Base-by-base conservation (phyloP, 2,888 invertebrate species). In the Philereme transversata region DNA sequence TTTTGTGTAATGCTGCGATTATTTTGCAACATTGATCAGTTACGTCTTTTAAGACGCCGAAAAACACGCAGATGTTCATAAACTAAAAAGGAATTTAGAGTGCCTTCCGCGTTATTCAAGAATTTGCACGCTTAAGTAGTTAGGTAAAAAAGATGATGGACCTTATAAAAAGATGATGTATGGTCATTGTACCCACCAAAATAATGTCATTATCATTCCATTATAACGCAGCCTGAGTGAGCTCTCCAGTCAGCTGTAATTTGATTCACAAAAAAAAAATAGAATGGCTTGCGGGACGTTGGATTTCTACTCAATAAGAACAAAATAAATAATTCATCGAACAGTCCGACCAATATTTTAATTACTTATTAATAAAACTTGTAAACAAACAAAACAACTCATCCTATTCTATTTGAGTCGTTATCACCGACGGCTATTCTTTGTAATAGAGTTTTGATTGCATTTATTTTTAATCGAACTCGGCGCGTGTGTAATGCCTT, bases 171-270 rank as follows among this genome's bases (percentile, higher is more conserved):
- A 57, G 53, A 53, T 57, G 62, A 57, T 57, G 22, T 55, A 62
- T 62, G 51, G 44, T 34, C 44, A 46, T 54, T 58, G 47, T 51
- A 5, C 50, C 46, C 51, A 40, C 55, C 48, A 35, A 62, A 62
- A 59, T 62, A 62, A 62, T 56, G 54, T 51, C 55, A 62, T 62
- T 62, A 62, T 52, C 48, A n/a, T 40, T 56, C n/a, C 58, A 59
- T 58, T 58, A 51, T 34, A 33, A 11, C 33, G 10, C 33, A 35
- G 40, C 55, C 43, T 33, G 35, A 57, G 51, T 55, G 51, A 55
- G 56, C 33, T 57, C 53, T 44, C 51, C 45, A 38, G 50, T 59
- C 41, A 45, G 45, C 45, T 43, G 58, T 59, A 66, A 66, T 64
- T 51, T 45, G 11, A 60, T 57, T 51, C 53, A 60, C 48, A 62